Evolutionary conservation across 2,797 vertebrate species (phyloP).

Genomic region (Gallirallus australis): DNA sequence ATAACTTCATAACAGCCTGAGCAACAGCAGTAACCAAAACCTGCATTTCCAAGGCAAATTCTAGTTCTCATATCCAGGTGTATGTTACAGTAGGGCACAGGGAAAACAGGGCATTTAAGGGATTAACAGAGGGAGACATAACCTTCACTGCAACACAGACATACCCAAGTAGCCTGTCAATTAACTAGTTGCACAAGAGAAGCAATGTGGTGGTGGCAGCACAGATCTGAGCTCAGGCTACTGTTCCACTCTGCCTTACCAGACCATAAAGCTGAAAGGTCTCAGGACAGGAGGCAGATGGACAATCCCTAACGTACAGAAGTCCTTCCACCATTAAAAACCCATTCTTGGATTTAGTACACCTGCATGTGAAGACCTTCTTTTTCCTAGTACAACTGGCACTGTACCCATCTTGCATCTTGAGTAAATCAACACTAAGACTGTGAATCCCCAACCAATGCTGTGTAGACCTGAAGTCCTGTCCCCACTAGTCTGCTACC

Average conservation of each 20-base stretch:
- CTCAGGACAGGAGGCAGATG: background rate
- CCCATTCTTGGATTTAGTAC: background rate
- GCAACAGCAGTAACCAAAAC: background rate
- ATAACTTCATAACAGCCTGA: background rate
- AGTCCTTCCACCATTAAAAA: background rate
- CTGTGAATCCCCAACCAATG: background rate
- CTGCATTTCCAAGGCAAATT: background rate
- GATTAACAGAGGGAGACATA: background rate
- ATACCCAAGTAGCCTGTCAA: background rate
- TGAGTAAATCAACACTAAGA: background rate
- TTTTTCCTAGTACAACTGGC: background rate
- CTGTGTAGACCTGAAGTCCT: background rate
- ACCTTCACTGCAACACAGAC: background rate
- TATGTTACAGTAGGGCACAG: background rate
- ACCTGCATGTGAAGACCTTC: background rate
- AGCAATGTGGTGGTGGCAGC: background rate
- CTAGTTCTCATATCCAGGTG: background rate
- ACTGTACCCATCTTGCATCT: rapidly evolving
- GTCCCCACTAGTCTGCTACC: background rate
- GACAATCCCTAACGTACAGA: background rate
- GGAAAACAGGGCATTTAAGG: background rate
- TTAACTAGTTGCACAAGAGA: background rate
- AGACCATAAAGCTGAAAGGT: background rate
- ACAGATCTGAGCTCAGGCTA: background rate
- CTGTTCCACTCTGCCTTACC: background rate